Conservation (phyloP, 64 coral and sea anemone genomes). For the Platygyra sinensis region DNA sequence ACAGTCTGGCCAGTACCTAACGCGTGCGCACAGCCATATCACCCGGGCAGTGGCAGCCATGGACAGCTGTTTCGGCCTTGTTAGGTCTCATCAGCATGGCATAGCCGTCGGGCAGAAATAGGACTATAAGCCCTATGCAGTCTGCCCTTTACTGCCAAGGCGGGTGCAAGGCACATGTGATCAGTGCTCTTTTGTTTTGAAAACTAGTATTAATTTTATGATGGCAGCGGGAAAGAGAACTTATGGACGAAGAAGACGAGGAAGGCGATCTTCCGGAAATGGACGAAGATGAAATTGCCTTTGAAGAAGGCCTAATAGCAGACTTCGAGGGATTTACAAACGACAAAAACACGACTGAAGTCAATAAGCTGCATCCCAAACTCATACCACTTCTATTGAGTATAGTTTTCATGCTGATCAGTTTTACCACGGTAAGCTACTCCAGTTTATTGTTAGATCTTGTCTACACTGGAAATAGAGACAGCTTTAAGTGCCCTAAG, state of each 20-base stretch:
- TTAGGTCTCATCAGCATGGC: too few relatives aligned
- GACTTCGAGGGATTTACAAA: not conserved
- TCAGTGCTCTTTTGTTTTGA: not conserved
- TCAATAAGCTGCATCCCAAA: conserved; percentile 10
- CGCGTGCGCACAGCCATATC: too few relatives aligned
- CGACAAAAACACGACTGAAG: not conserved
- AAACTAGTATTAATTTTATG: not conserved
- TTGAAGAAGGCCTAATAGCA: not conserved
- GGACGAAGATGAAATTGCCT: conserved; percentile 1
- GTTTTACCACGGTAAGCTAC: not conserved
- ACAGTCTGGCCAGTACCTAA: too few relatives aligned
- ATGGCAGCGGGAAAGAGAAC: not conserved
- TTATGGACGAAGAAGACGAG: not conserved
- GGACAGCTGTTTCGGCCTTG: too few relatives aligned
- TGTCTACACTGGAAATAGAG: too few relatives aligned
- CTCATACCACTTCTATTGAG: conserved; percentile 15
- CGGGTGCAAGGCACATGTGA: too few relatives aligned
- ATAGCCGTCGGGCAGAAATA: too few relatives aligned
- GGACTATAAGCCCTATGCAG: too few relatives aligned
- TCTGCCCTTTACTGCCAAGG: not conserved
- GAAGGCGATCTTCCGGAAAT: conserved; percentile 6
- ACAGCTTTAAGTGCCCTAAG: too few relatives aligned
- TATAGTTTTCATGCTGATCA: not conserved
- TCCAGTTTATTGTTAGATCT: too few relatives aligned
- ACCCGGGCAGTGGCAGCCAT: too few relatives aligned